Conservation (phyloP, 2,888 invertebrate genomes). For the Iphiclides podalirius region DNA sequence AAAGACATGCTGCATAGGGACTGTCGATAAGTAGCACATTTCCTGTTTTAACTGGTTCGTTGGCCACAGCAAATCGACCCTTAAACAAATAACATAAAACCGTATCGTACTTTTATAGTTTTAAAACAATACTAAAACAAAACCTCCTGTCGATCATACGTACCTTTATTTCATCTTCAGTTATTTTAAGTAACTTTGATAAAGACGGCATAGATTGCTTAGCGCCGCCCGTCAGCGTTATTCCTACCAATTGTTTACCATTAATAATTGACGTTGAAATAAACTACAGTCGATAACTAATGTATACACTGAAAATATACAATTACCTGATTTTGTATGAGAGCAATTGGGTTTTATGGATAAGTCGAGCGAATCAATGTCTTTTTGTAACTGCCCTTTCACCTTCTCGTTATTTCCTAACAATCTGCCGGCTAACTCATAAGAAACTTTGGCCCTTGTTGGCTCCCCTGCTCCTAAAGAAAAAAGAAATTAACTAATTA, state of each 20-base stretch:
- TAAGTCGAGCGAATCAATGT: slow-evolving; percentile 55
- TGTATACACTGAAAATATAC: too few relatives aligned
- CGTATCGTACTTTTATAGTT: too few relatives aligned
- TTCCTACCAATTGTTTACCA: slow-evolving; percentile 38
- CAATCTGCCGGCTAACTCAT: slow-evolving; percentile 82
- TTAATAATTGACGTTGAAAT: too few relatives aligned
- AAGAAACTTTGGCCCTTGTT: slow-evolving; percentile 82
- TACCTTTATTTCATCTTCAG: slow-evolving; percentile 78
- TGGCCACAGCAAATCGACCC: slow-evolving; percentile 87
- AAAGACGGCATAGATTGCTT: slow-evolving; percentile 78
- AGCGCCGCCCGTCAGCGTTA: slow-evolving; percentile 69
- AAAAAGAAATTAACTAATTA: background rate
- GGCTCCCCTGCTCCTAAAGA: slow-evolving; percentile 74
- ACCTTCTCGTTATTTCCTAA: slow-evolving; percentile 65
- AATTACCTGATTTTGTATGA: slow-evolving; percentile 42
- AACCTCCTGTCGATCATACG: background rate
- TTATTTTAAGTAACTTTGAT: slow-evolving; percentile 80
- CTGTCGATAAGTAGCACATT: slow-evolving; percentile 86
- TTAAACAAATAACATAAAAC: slow-evolving; percentile 29
- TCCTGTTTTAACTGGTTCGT: slow-evolving; percentile 81
- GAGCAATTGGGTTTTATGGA: slow-evolving; percentile 36
- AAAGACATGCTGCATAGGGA: slow-evolving; percentile 86
- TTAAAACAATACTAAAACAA: too few relatives aligned
- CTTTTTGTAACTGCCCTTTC: slow-evolving; percentile 58
- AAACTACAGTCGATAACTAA: background rate